Conservation (phyloP, 1,140 invertebrate species). For the Bradynema listronoti region DNA sequence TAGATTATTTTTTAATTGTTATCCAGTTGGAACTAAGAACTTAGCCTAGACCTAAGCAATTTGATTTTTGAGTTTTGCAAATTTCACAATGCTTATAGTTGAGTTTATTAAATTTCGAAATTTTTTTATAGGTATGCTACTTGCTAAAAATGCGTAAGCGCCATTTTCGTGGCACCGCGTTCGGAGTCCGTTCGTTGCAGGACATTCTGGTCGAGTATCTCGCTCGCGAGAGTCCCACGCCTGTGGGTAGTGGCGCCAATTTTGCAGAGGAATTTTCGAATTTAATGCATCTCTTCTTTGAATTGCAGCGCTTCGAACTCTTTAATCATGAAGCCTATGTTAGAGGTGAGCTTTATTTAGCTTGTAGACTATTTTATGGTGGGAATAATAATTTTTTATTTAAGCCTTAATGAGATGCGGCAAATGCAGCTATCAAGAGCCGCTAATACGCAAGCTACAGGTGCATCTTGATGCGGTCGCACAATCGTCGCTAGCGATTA, state of each 20-base stretch:
- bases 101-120: no score
- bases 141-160: conserved; percentile 23
- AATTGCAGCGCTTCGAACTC: conserved; percentile 33
- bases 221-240: conserved; percentile 24
- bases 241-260: conserved; percentile 15
- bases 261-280: conserved; percentile 29
- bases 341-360: conserved; percentile 16
- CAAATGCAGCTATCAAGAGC: conserved; percentile 19
- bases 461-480: neutral
- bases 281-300: conserved; percentile 35
- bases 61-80: no score
- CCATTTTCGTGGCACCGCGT: conserved; percentile 14
- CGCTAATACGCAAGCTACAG: neutral
- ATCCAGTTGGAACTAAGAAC: no score
- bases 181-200: conserved; percentile 26
- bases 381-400: conserved; percentile 23
- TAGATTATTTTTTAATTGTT: no score
- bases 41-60: no score
- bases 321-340: conserved; percentile 39
- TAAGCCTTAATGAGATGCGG: conserved; percentile 33
- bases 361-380: conserved; percentile 11
- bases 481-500: conserved; percentile 2
- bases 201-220: conserved; percentile 40
- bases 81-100: no score
- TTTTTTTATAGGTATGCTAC: no score